phyloP scores from a whole-genome alignment of 2,797 vertebrate species.

The Strix occidentalis region DNA sequence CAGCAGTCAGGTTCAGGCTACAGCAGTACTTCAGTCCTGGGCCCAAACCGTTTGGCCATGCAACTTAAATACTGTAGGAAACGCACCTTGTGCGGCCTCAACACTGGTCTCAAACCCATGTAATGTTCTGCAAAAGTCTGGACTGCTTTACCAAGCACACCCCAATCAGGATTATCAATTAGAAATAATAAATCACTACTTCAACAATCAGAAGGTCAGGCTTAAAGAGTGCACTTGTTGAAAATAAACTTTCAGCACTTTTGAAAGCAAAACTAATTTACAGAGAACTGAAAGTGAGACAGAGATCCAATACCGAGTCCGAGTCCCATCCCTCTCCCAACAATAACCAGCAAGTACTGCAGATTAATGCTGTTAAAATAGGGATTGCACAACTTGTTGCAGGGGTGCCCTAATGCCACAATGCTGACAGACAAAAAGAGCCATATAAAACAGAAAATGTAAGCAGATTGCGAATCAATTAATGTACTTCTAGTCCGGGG shows the following conservation, averaged over 20 bases:
- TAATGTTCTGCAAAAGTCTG: background rate
- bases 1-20: background rate
- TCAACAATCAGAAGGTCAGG: background rate
- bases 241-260: background rate
- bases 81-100: background rate
- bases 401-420: background rate
- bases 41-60: background rate
- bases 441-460: accelerated
- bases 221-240: background rate
- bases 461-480: background rate
- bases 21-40: background rate
- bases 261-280: background rate
- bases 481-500: accelerated
- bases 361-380: background rate
- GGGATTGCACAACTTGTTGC: background rate
- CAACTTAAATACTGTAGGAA: background rate
- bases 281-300: background rate
- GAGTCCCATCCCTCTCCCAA: background rate
- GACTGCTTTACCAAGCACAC: background rate
- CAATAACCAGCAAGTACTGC: background rate
- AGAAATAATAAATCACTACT: background rate
- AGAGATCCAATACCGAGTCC: background rate
- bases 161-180: background rate
- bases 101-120: accelerated
- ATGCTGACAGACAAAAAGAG: background rate